Percentiles rank a stretch among this genome's conserved stretches.
These are phyloP conservation scores for Drosophila maculinotata DNA, from an alignment of 2,888 invertebrate species.

Conservation along the genomic window DNA sequence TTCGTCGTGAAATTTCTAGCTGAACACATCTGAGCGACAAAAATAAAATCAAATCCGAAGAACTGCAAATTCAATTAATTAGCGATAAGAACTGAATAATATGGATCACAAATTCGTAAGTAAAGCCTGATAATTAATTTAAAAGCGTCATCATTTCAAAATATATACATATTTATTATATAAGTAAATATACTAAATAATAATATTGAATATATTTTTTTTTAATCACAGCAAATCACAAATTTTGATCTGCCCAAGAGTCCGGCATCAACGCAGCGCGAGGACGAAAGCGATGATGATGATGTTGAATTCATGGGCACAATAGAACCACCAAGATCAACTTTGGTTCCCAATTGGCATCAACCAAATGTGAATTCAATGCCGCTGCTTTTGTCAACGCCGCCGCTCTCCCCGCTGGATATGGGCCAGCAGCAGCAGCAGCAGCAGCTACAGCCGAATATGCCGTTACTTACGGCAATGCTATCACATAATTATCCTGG, in stretches of 20 bases:
- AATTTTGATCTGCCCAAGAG: conserved; percentile 14
- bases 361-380: neutral
- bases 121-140: neutral
- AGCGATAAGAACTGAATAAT: neutral
- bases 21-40: neutral
- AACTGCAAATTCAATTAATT: neutral
- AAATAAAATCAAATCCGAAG: no score
- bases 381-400: conserved; percentile 39
- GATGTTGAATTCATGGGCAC: conserved; percentile 17
- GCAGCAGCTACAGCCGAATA: conserved; percentile 4
- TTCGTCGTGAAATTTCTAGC: conserved; percentile 23
- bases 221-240: neutral
- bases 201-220: no score
- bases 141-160: neutral
- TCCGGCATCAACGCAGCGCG: conserved; percentile 1
- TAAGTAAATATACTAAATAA: no score
- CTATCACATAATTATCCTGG: conserved; percentile 2
- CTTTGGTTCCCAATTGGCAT: neutral
- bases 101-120: conserved; percentile 34
- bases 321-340: neutral
- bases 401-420: conserved; percentile 47
- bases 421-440: neutral
- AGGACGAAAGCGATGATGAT: neutral
- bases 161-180: neutral
- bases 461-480: conserved; percentile 42